Conservation (phyloP, 1,140 invertebrate species). For the Brachionus asplanchnoidis region DNA sequence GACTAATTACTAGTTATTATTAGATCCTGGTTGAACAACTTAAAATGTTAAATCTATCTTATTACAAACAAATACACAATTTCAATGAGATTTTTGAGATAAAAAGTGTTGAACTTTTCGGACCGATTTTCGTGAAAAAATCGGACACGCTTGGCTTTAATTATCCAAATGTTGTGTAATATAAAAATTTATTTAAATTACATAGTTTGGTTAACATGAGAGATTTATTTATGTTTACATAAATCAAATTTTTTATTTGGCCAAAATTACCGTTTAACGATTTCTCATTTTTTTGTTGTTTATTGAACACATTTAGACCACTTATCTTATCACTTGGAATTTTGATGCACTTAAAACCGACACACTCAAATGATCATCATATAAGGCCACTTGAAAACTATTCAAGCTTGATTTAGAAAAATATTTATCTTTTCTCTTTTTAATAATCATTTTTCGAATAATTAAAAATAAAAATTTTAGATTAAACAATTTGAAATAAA, state of each 20-base stretch:
- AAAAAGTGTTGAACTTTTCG: background rate
- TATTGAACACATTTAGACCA: background rate
- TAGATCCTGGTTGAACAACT: background rate
- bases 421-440: too few species aligned
- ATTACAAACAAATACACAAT: background rate
- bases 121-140: background rate
- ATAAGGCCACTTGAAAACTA: background rate
- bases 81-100: background rate
- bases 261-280: background rate
- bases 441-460: too few species aligned
- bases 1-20: background rate
- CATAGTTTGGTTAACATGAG: background rate
- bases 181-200: background rate
- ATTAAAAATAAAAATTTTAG: background rate
- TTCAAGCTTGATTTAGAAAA: background rate
- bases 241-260: background rate
- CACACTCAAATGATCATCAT: background rate
- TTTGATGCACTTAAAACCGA: background rate
- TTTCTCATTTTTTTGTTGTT: background rate
- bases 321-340: slow-evolving; percentile 2
- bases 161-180: background rate
- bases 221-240: background rate
- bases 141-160: background rate
- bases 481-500: too few species aligned
- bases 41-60: background rate